Percentiles rank a stretch among this genome's conserved stretches.
Conservation (phyloP, 2,888 invertebrate species). For the Charanyca ferruginea region DNA sequence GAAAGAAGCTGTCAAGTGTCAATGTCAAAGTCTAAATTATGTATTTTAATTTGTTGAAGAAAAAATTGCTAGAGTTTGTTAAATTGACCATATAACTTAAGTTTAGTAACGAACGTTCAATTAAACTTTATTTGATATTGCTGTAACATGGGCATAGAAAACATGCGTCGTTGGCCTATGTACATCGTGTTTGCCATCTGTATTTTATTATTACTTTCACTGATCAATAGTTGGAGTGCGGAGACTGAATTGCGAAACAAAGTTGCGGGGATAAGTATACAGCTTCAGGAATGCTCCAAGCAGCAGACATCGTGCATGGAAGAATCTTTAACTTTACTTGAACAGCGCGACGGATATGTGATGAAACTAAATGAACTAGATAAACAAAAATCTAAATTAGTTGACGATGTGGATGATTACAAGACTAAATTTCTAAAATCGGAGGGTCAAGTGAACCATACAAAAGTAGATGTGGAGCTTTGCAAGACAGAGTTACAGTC, state of each 20-base stretch:
- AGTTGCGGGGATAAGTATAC: slow-evolving; percentile 79
- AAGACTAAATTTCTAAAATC: slow-evolving; percentile 78
- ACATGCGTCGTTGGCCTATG: slow-evolving; percentile 90
- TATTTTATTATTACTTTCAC: slow-evolving; percentile 86
- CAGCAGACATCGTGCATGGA: slow-evolving; percentile 85
- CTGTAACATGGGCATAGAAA: slow-evolving; percentile 87
- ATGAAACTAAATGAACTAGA: slow-evolving; percentile 82
- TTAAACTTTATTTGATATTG: slow-evolving; percentile 32
- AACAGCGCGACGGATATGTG: slow-evolving; percentile 82
- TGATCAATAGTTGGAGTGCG: slow-evolving; percentile 87
- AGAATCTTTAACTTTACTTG: slow-evolving; percentile 82
- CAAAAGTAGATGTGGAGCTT: slow-evolving; percentile 81
- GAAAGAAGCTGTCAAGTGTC: not conserved
- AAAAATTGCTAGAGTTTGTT: slow-evolving; percentile 10
- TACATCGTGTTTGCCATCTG: slow-evolving; percentile 86
- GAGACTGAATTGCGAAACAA: slow-evolving; percentile 84
- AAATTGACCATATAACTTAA: slow-evolving; percentile 32
- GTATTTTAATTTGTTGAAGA: slow-evolving; percentile 21
- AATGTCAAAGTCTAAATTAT: slow-evolving; percentile 22
- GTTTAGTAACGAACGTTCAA: slow-evolving; percentile 14
- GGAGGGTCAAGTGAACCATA: slow-evolving; percentile 83
- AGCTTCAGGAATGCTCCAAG: slow-evolving; percentile 85
- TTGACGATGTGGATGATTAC: slow-evolving; percentile 76
- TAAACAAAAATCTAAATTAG: slow-evolving; percentile 78
- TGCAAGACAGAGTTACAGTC: slow-evolving; percentile 88